phyloP scores from a whole-genome alignment of 2,888 invertebrate genomes.

The Campoplex capitator region DNA sequence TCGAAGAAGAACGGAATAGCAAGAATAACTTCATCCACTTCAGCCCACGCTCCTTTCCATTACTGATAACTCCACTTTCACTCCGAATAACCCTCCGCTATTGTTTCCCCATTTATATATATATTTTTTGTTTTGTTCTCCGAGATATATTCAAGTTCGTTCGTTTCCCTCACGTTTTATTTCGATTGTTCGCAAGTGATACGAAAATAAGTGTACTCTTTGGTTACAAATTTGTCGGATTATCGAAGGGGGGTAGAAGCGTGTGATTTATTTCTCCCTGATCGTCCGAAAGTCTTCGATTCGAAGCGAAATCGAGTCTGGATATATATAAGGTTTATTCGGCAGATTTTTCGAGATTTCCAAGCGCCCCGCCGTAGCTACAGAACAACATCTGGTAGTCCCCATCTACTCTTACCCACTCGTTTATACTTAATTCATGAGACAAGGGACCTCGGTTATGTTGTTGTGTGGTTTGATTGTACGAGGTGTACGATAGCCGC shows the following conservation, averaged over 20 bases:
- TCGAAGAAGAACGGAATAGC: not conserved
- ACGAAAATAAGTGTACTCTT: conserved; percentile 18
- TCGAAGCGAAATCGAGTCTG: conserved; percentile 21
- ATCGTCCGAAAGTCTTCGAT: conserved; percentile 20
- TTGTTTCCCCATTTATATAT: conserved; percentile 7
- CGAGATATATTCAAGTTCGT: not conserved
- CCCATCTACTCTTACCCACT: conserved; percentile 35
- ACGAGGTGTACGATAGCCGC: conserved; percentile 31
- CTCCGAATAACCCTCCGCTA: not conserved
- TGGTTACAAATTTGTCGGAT: conserved; percentile 40
- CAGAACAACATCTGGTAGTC: conserved; percentile 43
- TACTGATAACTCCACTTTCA: conserved; percentile 42
- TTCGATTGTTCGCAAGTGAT: conserved; percentile 24
- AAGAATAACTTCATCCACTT: not conserved
- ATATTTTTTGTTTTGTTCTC: not conserved
- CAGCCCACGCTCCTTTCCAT: conserved; percentile 3
- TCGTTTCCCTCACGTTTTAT: not conserved
- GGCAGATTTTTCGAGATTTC: conserved; percentile 49
- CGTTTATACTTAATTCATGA: conserved; percentile 66
- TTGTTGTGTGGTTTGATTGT: conserved; percentile 22
- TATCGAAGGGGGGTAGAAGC: conserved; percentile 22
- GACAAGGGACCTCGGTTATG: conserved; percentile 45
- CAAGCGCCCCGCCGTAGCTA: conserved; percentile 31
- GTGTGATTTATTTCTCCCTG: conserved; percentile 27
- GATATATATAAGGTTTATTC: conserved; percentile 39